Percentiles rank a stretch among this genome's conserved stretches.
These are phyloP conservation scores for Uloborus diversus DNA, from an alignment of 1,140 invertebrate genomes.

Conservation along the genomic window DNA sequence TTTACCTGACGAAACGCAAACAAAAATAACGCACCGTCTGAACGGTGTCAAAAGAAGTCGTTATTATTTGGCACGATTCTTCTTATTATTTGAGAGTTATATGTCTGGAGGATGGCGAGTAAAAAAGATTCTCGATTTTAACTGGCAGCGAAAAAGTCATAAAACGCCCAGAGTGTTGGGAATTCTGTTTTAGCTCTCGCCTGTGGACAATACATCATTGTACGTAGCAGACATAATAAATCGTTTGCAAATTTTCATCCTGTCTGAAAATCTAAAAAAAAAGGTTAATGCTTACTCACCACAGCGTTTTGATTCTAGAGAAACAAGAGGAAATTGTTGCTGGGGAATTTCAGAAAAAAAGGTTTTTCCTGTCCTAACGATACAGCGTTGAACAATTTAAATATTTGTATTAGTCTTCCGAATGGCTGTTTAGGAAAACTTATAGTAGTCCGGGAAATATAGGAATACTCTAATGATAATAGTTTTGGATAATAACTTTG, in stretches of 20 bases:
- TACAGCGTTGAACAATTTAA: too few relatives aligned
- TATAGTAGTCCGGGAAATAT: too few relatives aligned
- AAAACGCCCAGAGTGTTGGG: background rate
- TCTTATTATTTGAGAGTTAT: constrained; percentile 4
- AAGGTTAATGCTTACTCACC: background rate
- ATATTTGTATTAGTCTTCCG: too few relatives aligned
- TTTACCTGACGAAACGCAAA: background rate
- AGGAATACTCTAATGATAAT: too few relatives aligned
- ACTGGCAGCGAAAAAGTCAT: constrained; percentile 16
- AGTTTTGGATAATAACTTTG: too few relatives aligned
- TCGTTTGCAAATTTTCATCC: background rate
- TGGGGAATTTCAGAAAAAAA: too few relatives aligned
- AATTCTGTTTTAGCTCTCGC: background rate
- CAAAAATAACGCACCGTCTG: constrained; percentile 10
- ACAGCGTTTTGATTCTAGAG: background rate
- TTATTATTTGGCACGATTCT: constrained; percentile 1
- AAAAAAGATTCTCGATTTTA: background rate
- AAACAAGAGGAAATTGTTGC: background rate
- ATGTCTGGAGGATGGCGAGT: constrained; percentile 1
- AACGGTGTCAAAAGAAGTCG: background rate
- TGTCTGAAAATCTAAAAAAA: background rate
- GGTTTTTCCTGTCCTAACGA: too few relatives aligned
- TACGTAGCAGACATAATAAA: background rate
- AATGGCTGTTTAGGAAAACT: too few relatives aligned
- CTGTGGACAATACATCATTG: constrained; percentile 18